A percentile compares a stretch with the other conserved stretches of the same genome.
Evolutionary conservation across 2,797 vertebrate genomes (phyloP).

Genomic region (Parauchenoglanis ngamensis): DNA sequence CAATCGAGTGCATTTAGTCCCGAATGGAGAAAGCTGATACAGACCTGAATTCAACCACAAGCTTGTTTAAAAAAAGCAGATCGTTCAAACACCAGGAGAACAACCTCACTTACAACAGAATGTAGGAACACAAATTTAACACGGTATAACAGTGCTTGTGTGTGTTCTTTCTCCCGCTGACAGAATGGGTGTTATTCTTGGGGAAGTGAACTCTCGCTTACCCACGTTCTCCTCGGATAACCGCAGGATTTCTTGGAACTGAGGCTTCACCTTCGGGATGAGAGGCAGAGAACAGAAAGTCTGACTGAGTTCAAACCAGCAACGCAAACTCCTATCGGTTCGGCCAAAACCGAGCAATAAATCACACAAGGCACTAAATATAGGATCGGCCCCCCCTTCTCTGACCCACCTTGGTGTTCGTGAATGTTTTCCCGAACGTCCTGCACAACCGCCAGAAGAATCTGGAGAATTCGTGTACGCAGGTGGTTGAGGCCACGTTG

Average conservation of each 20-base stretch:
- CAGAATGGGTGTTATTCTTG: slow-evolving; percentile 53
- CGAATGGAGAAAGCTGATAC: background rate
- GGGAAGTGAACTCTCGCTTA: slow-evolving; percentile 70
- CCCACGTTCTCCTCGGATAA: slow-evolving; percentile 97
- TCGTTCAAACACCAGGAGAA: slow-evolving; percentile 61
- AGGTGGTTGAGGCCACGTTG: slow-evolving; percentile 92
- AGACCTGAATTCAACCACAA: slow-evolving; percentile 63
- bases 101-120: slow-evolving; percentile 58
- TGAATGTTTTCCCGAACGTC: slow-evolving; percentile 98
- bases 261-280: slow-evolving; percentile 90
- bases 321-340: background rate
- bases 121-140: slow-evolving; percentile 60
- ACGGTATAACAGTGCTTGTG: slow-evolving; percentile 28
- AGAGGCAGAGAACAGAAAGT: slow-evolving; percentile 36
- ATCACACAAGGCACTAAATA: background rate
- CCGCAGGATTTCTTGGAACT: slow-evolving; percentile 97
- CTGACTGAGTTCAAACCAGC: slow-evolving; percentile 19
- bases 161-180: slow-evolving; percentile 43
- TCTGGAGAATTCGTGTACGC: slow-evolving; percentile 97
- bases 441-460: slow-evolving; percentile 99
- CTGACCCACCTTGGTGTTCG: slow-evolving; percentile 87
- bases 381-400: background rate
- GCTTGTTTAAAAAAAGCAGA: slow-evolving; percentile 57
- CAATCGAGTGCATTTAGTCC: background rate
- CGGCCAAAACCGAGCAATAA: background rate